phyloP scores from a whole-genome alignment of 2,797 vertebrate genomes.

The Melanotaenia boesemani region DNA sequence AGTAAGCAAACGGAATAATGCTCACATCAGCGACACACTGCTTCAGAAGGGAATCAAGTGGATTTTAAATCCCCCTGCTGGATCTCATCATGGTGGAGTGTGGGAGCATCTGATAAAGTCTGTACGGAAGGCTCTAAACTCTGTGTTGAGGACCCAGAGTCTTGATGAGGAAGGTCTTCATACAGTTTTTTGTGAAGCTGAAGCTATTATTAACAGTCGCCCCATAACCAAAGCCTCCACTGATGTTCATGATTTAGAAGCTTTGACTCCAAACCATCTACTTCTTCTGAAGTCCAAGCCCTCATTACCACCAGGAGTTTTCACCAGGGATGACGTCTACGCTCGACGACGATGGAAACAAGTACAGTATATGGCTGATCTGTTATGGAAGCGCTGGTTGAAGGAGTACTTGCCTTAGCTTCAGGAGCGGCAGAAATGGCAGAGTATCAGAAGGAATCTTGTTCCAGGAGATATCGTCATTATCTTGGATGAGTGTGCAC shows the following conservation, averaged over 20 bases:
- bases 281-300: background rate
- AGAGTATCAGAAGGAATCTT: too few relatives aligned
- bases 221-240: background rate
- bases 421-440: background rate
- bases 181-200: background rate
- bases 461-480: too few relatives aligned
- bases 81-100: background rate
- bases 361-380: background rate
- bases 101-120: background rate
- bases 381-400: background rate
- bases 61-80: background rate
- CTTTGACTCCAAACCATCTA: background rate
- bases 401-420: background rate
- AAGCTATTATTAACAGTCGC: background rate
- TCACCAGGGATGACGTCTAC: background rate
- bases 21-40: too few relatives aligned
- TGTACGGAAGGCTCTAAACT: background rate
- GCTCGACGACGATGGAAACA: background rate
- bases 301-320: background rate
- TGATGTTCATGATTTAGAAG: background rate
- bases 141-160: background rate
- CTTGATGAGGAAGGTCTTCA: conserved; percentile 9
- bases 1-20: too few relatives aligned
- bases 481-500: too few relatives aligned
- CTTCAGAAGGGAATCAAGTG: background rate